Base-by-base conservation (phyloP, 2,888 invertebrate genomes). In the Sesia bembeciformis region DNA sequence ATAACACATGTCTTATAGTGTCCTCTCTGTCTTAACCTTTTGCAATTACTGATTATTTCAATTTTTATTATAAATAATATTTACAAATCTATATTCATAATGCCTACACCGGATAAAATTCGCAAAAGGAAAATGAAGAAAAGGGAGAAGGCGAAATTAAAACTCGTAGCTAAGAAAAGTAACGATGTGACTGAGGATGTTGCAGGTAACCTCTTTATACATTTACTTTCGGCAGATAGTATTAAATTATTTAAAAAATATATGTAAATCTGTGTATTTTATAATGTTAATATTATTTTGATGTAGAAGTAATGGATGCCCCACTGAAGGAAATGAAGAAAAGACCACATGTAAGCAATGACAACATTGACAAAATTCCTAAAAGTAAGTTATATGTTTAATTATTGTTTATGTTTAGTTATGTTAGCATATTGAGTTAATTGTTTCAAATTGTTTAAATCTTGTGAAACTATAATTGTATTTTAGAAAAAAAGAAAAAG, bases 401-500 rank as follows among this genome's bases (percentile, higher is more conserved):
- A 93, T 3, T 92, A 93, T 52, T 88, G 90, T 56, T 67, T 92
- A 53, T 91, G 91, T 54, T 81, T 93, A 39, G 91, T 92, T 62
- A 91, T 93, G 65, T 76, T 90, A 66, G 93, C 91, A 54, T 92
- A 92, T 64, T 89, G 90, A 56, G 7, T 42, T 42, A 6, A 42
- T 42, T 42, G 7, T 6, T 42, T 42, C 1, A 42, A 6, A 42
- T 42, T 42, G 7, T 39, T 39, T 39, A 51, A 39, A 49, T 53
- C 49, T 6, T 6, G 5, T 42, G 7, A 42, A 42, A 42, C 52
- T 43, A 0, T 40, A 49, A 52, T 40, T 23, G 23, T 54, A 54
- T 57, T 42, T 50, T 49, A 62, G 61, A 62, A 40, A 59, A 59
- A 52, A 57, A 76, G 58, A 56, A 60, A 40, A 75, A 74, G 54